Evolutionary conservation across 1,140 invertebrate species (phyloP).

Genomic region (Ganaspis sp.): DNA sequence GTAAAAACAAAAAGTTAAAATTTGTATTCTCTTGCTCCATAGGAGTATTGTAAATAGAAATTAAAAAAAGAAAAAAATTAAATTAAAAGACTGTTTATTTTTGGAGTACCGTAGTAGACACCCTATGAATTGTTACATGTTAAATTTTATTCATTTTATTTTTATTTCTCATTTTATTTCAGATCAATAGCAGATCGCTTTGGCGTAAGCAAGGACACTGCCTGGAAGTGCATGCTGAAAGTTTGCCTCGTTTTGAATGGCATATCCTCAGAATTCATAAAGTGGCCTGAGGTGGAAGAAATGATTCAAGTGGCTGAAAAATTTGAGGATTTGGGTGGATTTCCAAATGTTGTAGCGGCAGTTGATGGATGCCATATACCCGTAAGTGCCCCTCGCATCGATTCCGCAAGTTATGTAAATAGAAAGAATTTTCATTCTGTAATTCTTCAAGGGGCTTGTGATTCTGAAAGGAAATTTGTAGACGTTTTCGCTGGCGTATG

Average conservation of each 20-base stretch:
- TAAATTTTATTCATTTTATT: no score
- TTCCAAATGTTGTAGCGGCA: not conserved
- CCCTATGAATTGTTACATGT: no score
- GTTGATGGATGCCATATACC: not conserved
- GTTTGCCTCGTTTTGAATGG: not conserved
- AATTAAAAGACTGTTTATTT: no score
- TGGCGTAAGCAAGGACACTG: not conserved
- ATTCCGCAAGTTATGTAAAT: constrained; percentile 38
- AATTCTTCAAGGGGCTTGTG: constrained; percentile 38
- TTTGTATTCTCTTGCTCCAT: no score
- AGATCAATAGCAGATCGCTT: not conserved
- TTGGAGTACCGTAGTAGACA: no score
- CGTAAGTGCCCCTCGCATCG: not conserved
- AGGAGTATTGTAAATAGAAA: no score
- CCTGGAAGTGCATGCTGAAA: not conserved
- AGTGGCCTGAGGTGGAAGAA: not conserved
- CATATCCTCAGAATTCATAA: not conserved
- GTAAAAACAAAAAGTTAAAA: no score
- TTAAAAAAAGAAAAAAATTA: no score
- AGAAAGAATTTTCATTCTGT: constrained; percentile 29
- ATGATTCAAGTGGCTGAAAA: not conserved
- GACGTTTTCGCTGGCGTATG: constrained; percentile 59
- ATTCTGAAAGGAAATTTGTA: constrained; percentile 46
- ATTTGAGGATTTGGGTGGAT: not conserved
- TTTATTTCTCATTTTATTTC: not conserved